These are phyloP conservation scores for Sander vitreus DNA, from an alignment of 2,113 vertebrate genomes.

Conservation along the genomic window DNA sequence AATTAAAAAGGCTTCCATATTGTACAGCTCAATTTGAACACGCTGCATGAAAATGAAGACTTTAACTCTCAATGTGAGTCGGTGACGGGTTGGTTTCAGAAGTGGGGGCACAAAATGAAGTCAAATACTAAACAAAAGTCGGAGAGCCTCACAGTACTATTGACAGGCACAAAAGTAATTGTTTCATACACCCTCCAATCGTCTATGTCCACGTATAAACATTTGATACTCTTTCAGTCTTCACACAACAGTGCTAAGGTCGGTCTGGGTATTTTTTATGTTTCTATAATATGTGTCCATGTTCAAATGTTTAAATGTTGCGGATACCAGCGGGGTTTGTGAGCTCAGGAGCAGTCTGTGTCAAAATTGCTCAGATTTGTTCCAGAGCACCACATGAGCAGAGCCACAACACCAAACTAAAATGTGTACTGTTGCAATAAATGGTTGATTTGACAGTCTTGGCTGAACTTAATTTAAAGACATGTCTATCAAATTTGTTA, in stretches of 20 bases:
- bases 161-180: not conserved
- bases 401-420: not conserved
- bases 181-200: not conserved
- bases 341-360: not conserved
- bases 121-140: not conserved
- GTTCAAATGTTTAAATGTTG: not conserved
- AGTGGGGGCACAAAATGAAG: not conserved
- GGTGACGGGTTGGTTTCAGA: constrained; percentile 10
- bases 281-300: not conserved
- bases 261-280: not conserved
- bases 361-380: not conserved
- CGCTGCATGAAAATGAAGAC: not conserved
- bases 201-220: not conserved
- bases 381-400: not conserved
- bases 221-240: not conserved
- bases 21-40: constrained; percentile 4
- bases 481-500: not conserved
- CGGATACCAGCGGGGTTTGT: not conserved
- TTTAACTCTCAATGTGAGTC: not conserved
- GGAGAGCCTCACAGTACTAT: not conserved
- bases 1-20: constrained; percentile 53
- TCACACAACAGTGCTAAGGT: not conserved
- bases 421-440: not conserved
- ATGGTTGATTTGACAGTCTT: not conserved
- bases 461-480: not conserved